Percentiles rank a stretch among this genome's conserved stretches.
phyloP scores from a whole-genome alignment of 2,888 invertebrate genomes.

The Elysia crispata region DNA sequence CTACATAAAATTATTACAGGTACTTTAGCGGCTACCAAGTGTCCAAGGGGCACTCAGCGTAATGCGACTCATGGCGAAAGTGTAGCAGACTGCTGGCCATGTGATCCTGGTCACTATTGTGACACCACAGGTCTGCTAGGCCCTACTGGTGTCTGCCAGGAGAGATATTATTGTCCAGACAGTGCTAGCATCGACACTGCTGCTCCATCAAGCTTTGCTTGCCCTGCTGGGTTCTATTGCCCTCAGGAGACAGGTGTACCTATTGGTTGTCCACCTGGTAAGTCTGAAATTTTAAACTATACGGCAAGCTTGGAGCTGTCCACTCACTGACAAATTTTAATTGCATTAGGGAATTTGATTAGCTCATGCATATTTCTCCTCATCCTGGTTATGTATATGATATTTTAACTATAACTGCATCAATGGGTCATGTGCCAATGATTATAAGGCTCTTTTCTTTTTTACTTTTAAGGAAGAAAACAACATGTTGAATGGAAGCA shows the following conservation, averaged over 20 bases:
- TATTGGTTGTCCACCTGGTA: conserved; percentile 64
- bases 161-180: conserved; percentile 70
- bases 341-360: too few species aligned
- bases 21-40: conserved; percentile 59
- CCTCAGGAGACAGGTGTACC: conserved; percentile 62
- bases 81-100: conserved; percentile 65
- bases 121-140: conserved; percentile 55
- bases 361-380: too few species aligned
- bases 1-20: too few species aligned
- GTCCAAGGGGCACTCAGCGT: conserved; percentile 67
- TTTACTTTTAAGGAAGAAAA: too few species aligned
- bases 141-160: conserved; percentile 63
- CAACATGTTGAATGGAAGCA: too few species aligned
- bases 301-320: too few species aligned
- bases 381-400: too few species aligned
- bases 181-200: conserved; percentile 57
- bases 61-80: conserved; percentile 63
- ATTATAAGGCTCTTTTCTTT: too few species aligned
- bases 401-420: too few species aligned
- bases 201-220: conserved; percentile 58
- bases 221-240: conserved; percentile 69
- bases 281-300: background rate
- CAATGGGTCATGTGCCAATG: too few species aligned
- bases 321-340: too few species aligned
- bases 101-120: conserved; percentile 67